These are phyloP conservation scores for Laodelphax striatellus DNA, from an alignment of 1,140 invertebrate genomes.

Conservation along the genomic window DNA sequence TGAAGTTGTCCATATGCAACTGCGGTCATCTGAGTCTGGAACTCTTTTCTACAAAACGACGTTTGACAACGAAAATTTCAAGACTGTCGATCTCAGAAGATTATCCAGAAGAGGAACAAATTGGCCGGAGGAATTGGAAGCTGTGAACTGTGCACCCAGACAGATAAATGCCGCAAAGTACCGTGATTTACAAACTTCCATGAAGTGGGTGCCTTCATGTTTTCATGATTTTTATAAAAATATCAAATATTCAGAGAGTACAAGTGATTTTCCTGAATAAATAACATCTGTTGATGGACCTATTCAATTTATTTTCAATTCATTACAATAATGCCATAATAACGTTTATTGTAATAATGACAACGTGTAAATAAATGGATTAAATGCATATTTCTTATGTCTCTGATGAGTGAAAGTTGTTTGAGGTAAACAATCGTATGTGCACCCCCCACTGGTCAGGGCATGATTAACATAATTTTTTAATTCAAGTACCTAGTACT, in stretches of 20 bases:
- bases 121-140: background rate
- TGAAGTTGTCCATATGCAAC: background rate
- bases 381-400: background rate
- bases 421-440: background rate
- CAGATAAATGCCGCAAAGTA: background rate
- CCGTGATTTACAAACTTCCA: background rate
- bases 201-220: background rate
- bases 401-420: background rate
- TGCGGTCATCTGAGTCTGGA: background rate
- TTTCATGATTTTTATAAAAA: background rate
- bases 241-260: background rate
- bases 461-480: background rate
- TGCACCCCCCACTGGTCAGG: background rate
- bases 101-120: background rate
- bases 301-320: background rate
- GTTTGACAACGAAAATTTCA: background rate
- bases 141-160: background rate
- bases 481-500: background rate
- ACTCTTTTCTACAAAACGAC: background rate
- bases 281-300: background rate
- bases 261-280: background rate
- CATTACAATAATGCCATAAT: background rate
- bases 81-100: background rate
- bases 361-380: background rate
- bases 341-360: background rate